Percentiles rank a stretch among this genome's conserved stretches.
These are phyloP conservation scores for Probaryconus sp. DNA, from an alignment of 1,140 invertebrate species.

Conservation along the genomic window DNA sequence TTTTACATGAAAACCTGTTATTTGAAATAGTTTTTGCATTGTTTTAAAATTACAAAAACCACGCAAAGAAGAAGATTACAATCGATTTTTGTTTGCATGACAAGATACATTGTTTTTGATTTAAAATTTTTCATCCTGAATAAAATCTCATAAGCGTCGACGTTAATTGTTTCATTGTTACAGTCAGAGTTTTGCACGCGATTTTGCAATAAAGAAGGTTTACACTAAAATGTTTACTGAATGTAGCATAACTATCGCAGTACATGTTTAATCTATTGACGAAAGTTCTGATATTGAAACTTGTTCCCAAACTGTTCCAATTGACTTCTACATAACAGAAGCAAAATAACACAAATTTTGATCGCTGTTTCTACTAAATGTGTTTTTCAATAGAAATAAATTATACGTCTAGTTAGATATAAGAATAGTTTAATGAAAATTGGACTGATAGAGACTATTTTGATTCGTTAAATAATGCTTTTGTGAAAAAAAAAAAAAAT, in stretches of 20 bases:
- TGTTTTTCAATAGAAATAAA: no score
- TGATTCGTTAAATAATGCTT: no score
- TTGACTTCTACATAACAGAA: not conserved
- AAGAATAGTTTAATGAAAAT: no score
- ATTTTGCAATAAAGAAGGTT: slow-evolving; percentile 1
- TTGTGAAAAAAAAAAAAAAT: no score
- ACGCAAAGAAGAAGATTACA: not conserved
- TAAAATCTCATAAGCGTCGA: not conserved
- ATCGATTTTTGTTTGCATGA: slow-evolving; percentile 11
- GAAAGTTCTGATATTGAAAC: slow-evolving; percentile 2
- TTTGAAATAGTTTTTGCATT: slow-evolving; percentile 8
- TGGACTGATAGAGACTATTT: no score
- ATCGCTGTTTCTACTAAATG: no score
- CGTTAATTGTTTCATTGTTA: not conserved
- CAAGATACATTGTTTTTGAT: slow-evolving; percentile 4
- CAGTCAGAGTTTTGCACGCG: not conserved
- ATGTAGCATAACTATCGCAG: not conserved
- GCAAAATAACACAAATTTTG: not conserved
- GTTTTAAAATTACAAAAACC: not conserved
- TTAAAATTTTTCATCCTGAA: not conserved
- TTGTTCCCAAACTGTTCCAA: slow-evolving; percentile 1
- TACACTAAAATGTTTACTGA: not conserved
- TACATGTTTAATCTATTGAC: not conserved
- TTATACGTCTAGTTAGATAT: no score
- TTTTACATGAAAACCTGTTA: not conserved